phyloP scores from a whole-genome alignment of 2,888 invertebrate species.

The Merodon equestris region DNA sequence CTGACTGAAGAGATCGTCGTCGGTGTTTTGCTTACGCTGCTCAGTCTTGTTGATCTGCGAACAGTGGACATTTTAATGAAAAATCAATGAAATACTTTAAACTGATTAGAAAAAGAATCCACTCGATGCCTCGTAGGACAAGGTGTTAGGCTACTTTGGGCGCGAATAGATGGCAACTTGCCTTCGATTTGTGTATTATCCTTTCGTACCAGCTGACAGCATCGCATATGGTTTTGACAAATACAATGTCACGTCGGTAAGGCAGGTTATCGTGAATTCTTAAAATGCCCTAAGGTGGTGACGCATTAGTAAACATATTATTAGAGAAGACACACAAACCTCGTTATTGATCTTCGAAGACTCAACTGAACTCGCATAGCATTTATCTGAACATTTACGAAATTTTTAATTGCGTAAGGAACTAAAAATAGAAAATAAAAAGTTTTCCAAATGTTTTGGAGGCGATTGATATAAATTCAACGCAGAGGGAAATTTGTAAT shows the following conservation, averaged over 20 bases:
- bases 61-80: conserved; percentile 73
- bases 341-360: conserved; percentile 4
- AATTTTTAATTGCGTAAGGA: conserved; percentile 74
- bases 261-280: conserved; percentile 1
- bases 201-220: conserved; percentile 31
- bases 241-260: conserved; percentile 11
- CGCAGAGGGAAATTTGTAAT: conserved; percentile 1
- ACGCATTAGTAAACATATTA: conserved; percentile 1
- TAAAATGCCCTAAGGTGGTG: not conserved
- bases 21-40: conserved; percentile 72
- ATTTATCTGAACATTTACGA: conserved; percentile 17
- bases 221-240: conserved; percentile 58
- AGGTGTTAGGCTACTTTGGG: conserved; percentile 16
- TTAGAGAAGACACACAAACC: not conserved
- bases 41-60: conserved; percentile 76
- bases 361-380: conserved; percentile 28
- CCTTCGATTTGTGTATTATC: conserved; percentile 19
- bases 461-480: conserved; percentile 10
- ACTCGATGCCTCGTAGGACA: not conserved
- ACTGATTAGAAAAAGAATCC: not conserved
- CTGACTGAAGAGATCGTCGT: conserved; percentile 50
- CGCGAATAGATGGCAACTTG: conserved; percentile 52
- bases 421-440: conserved; percentile 74
- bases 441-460: conserved; percentile 19
- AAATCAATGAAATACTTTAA: not conserved